Conservation (phyloP, 2,113 vertebrate species). For the Hucho hucho region DNA sequence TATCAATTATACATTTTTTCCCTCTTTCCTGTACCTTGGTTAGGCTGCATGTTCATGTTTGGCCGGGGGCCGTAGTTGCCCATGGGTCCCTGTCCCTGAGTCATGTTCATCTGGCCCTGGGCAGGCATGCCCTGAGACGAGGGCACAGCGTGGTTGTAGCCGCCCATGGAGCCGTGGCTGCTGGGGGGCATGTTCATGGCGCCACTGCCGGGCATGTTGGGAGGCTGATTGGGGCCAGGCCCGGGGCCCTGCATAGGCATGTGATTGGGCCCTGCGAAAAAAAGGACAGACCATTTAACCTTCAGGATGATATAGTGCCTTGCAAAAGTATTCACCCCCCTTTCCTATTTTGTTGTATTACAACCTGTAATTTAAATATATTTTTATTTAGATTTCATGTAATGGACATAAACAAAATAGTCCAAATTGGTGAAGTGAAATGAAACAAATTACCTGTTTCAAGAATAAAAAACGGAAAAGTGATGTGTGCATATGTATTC, state of each 20-base stretch:
- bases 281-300: conserved; percentile 9
- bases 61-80: conserved; percentile 93
- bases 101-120: conserved; percentile 96
- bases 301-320: background rate
- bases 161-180: conserved; percentile 93
- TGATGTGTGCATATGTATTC: too few relatives aligned
- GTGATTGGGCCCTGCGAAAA: conserved; percentile 90
- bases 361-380: background rate
- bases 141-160: conserved; percentile 92
- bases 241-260: conserved; percentile 98
- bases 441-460: too few relatives aligned
- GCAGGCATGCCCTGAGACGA: conserved; percentile 90
- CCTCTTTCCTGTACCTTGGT: conserved; percentile 79
- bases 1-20: background rate
- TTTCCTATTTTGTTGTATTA: background rate
- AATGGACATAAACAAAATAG: too few relatives aligned
- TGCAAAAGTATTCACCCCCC: too few relatives aligned
- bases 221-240: conserved; percentile 92
- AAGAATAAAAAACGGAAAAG: too few relatives aligned
- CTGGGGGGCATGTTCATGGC: conserved; percentile 94
- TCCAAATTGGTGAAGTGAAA: too few relatives aligned
- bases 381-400: too few relatives aligned
- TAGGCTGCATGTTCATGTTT: conserved; percentile 97
- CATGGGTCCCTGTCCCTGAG: conserved; percentile 94
- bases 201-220: conserved; percentile 88